Evolutionary conservation across 23 tunicate genomes (phyloP).

Genomic region (Halocynthia roretzi): DNA sequence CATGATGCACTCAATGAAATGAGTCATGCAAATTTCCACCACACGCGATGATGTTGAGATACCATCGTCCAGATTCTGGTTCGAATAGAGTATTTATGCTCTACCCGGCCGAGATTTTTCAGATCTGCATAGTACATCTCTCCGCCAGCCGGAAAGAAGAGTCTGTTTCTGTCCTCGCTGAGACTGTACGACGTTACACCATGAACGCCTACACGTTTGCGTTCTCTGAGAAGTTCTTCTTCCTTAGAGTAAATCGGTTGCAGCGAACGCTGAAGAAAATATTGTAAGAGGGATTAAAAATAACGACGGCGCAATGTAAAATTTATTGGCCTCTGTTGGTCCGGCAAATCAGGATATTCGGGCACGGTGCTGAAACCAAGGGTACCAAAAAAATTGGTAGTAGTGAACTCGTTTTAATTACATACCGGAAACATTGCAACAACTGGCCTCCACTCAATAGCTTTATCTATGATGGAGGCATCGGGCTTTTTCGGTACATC

Average conservation of each 20-base stretch:
- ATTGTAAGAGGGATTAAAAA: neutral
- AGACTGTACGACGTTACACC: constrained; percentile 72
- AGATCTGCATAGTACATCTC: constrained; percentile 26
- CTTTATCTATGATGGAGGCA: constrained; percentile 43
- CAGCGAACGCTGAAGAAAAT: constrained; percentile 9
- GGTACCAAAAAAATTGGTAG: no score
- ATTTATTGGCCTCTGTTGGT: neutral
- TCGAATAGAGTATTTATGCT: constrained; percentile 57
- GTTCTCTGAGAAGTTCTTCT: constrained; percentile 83
- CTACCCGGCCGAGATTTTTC: constrained; percentile 64
- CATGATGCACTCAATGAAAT: no score
- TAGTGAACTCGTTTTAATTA: neutral
- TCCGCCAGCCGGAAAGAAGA: constrained; percentile 77
- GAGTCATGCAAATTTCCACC: neutral
- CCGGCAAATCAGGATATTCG: no score
- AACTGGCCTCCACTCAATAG: constrained; percentile 68
- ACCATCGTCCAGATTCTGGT: constrained; percentile 44
- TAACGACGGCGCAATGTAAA: neutral
- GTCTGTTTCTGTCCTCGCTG: constrained; percentile 27
- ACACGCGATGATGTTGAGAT: neutral
- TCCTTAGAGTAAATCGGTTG: constrained; percentile 64
- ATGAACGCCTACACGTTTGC: constrained; percentile 71
- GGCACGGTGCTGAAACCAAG: no score
- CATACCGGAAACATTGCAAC: constrained; percentile 60
- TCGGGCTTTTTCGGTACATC: constrained; percentile 47